phyloP scores from a whole-genome alignment of 1,140 invertebrate genomes.

The Ceratitis capitata region DNA sequence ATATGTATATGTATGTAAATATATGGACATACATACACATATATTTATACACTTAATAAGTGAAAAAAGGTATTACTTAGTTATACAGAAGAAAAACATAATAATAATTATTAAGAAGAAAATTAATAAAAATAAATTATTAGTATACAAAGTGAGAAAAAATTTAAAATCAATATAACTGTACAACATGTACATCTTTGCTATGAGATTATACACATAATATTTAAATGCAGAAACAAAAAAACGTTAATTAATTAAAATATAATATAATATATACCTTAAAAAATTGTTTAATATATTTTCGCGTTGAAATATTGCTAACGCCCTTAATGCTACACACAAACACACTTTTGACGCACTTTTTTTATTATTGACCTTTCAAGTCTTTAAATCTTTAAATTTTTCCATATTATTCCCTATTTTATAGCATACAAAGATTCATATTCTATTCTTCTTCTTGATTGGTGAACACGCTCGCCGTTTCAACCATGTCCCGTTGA shows the following conservation, averaged over 20 bases:
- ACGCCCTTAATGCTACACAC: background rate
- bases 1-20: too few species aligned
- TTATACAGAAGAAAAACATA: background rate
- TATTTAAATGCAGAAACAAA: background rate
- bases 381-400: too few species aligned
- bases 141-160: background rate
- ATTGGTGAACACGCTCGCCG: too few species aligned
- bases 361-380: too few species aligned
- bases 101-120: background rate
- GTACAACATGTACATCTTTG: background rate
- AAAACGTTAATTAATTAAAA: background rate
- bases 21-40: background rate
- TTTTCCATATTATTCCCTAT: too few species aligned
- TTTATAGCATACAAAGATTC: too few species aligned
- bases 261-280: background rate
- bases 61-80: slow-evolving; percentile 13
- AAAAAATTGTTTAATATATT: background rate
- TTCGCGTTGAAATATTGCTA: background rate
- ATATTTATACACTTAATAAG: slow-evolving; percentile 6
- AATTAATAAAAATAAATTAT: background rate
- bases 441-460: too few species aligned
- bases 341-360: background rate
- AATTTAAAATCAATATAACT: background rate
- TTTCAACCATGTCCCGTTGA: too few species aligned
- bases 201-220: background rate